phyloP scores from a whole-genome alignment of 2,888 invertebrate species.

The Troglohyphantes excavatus region DNA sequence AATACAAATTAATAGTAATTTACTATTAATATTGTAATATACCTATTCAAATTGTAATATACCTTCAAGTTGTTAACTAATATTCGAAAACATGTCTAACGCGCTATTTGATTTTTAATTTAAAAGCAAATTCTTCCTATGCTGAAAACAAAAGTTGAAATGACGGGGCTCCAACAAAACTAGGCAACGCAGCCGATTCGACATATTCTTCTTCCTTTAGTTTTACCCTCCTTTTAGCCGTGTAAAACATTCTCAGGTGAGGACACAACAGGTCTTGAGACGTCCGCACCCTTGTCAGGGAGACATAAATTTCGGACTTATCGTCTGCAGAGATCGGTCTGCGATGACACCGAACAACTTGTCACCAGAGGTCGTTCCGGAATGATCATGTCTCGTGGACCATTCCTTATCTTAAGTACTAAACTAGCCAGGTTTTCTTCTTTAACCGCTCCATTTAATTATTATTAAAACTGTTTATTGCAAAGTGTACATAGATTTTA shows the following conservation, averaged over 20 bases:
- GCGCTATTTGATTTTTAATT: too few species aligned
- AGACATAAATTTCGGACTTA: slow-evolving; percentile 69
- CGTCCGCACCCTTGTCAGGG: slow-evolving; percentile 70
- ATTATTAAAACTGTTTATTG: not conserved
- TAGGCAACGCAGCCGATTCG: too few species aligned
- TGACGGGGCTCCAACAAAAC: too few species aligned
- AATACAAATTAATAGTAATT: too few species aligned
- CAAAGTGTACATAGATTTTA: too few species aligned
- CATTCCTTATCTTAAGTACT: not conserved
- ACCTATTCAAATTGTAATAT: too few species aligned
- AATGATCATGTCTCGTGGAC: not conserved
- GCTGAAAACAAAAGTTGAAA: too few species aligned
- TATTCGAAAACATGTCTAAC: too few species aligned
- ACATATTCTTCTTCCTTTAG: not conserved
- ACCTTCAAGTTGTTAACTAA: too few species aligned
- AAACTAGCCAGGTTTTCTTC: not conserved
- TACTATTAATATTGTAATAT: too few species aligned
- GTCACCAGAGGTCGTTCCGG: slow-evolving; percentile 19
- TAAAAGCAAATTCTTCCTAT: too few species aligned
- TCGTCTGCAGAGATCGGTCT: slow-evolving; percentile 42
- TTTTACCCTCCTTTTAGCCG: not conserved
- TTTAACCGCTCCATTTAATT: not conserved
- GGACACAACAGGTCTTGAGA: not conserved
- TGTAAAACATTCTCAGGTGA: not conserved
- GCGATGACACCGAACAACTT: slow-evolving; percentile 53